Evolutionary conservation across 2,113 vertebrate genomes (phyloP).

Genomic region (Globicephala melas): DNA sequence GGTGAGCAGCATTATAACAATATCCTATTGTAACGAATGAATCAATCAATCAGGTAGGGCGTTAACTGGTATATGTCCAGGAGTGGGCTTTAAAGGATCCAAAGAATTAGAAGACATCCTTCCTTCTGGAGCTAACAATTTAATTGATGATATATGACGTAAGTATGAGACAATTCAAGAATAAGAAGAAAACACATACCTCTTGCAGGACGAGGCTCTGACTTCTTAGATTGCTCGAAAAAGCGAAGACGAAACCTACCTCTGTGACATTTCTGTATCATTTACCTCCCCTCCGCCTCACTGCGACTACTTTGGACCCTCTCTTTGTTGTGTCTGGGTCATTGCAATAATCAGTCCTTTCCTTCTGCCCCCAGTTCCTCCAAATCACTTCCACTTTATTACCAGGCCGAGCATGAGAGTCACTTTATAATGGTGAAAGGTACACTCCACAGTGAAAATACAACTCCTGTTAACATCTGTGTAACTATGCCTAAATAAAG

Average conservation of each 20-base stretch:
- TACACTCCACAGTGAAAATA: background rate
- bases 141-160: background rate
- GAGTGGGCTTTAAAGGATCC: background rate
- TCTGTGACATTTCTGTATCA: background rate
- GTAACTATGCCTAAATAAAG: background rate
- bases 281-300: background rate
- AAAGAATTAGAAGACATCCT: background rate
- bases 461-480: background rate
- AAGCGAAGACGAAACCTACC: background rate
- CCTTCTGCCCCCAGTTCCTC: background rate
- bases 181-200: background rate
- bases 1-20: background rate
- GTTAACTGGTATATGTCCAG: background rate
- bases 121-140: background rate
- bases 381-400: background rate
- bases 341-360: background rate
- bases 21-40: background rate
- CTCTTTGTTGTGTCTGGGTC: background rate
- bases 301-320: background rate
- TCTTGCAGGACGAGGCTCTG: background rate
- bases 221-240: background rate
- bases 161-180: background rate
- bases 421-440: background rate
- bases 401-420: background rate
- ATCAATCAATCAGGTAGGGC: background rate